Evolutionary conservation across 2,113 vertebrate species (phyloP).

Genomic region (Zapornia atra): DNA sequence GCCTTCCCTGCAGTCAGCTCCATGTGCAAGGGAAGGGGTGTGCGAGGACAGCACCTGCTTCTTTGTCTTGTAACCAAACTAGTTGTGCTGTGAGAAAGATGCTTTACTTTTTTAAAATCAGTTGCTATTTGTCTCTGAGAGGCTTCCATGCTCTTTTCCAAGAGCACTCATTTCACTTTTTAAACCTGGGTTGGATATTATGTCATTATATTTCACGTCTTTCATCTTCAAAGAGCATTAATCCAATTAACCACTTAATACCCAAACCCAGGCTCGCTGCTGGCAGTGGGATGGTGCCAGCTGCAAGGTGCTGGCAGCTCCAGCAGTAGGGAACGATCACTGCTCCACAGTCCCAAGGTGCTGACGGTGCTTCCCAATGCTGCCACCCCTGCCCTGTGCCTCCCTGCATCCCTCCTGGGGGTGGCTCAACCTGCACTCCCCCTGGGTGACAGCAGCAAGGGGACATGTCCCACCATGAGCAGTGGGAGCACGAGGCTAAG

Average conservation of each 20-base stretch:
- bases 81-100: not conserved
- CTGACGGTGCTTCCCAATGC: rapidly evolving
- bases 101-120: not conserved
- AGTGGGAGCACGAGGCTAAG: rapidly evolving
- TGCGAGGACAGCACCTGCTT: not conserved
- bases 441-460: rapidly evolving
- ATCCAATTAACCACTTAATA: not conserved
- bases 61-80: not conserved
- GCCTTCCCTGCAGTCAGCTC: not conserved
- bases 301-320: rapidly evolving
- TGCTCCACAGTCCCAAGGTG: not conserved
- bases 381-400: rapidly evolving
- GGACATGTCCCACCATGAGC: not conserved
- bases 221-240: not conserved
- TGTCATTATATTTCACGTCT: not conserved
- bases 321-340: rapidly evolving
- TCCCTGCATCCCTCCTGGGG: not conserved
- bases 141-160: not conserved
- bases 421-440: not conserved
- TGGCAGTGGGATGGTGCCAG: not conserved
- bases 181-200: not conserved
- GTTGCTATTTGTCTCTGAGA: not conserved
- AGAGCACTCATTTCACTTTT: not conserved
- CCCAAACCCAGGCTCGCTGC: not conserved
- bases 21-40: not conserved